phyloP scores from a whole-genome alignment of 2,113 vertebrate species.

The Pseudopodoces humilis region DNA sequence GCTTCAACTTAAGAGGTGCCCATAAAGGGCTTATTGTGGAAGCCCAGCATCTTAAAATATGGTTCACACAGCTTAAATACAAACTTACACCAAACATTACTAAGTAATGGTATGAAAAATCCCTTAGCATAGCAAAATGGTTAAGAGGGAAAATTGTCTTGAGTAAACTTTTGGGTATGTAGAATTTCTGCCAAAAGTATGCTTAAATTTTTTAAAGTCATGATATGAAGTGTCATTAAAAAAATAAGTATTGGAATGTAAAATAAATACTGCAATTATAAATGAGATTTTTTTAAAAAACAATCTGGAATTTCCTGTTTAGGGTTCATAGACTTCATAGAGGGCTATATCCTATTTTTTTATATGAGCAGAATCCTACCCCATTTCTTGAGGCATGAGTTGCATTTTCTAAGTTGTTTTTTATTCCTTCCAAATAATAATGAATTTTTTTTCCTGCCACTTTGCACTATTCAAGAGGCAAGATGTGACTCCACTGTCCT shows the following conservation, averaged over 20 bases:
- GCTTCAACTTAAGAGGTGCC: background rate
- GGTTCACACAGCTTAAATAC: background rate
- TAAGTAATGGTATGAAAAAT: background rate
- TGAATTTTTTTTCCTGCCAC: background rate
- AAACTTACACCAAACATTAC: background rate
- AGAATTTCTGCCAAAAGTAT: background rate
- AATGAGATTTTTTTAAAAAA: background rate
- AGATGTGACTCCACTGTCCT: background rate
- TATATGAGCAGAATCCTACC: background rate
- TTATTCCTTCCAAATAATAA: background rate
- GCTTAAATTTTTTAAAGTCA: background rate
- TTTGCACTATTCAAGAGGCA: background rate
- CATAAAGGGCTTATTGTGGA: background rate
- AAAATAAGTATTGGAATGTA: background rate
- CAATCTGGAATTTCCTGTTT: background rate
- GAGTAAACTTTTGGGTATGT: background rate
- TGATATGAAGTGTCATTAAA: rapidly evolving
- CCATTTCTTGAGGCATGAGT: background rate
- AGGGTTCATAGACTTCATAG: background rate
- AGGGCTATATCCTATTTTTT: background rate
- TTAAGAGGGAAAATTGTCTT: background rate
- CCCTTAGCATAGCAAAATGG: background rate
- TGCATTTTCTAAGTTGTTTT: background rate
- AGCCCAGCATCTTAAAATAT: background rate
- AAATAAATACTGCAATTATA: background rate